Conservation (phyloP, 2,797 vertebrate species). For the Oreonectes daqikongensis region DNA sequence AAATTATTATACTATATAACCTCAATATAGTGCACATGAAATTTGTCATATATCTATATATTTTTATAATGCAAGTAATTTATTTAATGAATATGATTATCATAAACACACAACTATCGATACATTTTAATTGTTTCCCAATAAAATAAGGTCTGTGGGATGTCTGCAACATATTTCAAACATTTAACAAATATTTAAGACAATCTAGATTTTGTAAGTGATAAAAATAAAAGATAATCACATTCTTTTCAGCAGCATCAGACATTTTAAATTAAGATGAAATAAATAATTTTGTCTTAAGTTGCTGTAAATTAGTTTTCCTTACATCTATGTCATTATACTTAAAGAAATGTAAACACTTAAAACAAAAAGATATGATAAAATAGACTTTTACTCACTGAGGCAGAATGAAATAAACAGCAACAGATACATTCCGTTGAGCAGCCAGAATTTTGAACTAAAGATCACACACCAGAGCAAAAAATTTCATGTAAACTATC, state of each 20-base stretch:
- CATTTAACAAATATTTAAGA: neutral
- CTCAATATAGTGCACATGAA: too few species aligned
- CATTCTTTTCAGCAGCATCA: too few species aligned
- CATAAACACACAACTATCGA: neutral
- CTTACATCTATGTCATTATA: neutral
- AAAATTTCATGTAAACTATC: neutral
- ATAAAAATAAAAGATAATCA: too few species aligned
- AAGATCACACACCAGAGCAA: slow-evolving; percentile 31
- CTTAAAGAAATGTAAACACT: neutral
- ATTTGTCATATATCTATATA: too few species aligned
- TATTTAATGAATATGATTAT: too few species aligned
- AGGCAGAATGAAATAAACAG: slow-evolving; percentile 51
- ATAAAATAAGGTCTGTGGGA: neutral
- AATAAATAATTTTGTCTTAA: too few species aligned
- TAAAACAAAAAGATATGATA: neutral
- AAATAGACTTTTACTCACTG: slow-evolving; percentile 48
- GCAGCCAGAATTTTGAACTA: slow-evolving; percentile 19
- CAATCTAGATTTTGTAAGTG: too few species aligned
- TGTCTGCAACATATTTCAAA: neutral
- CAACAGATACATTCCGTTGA: slow-evolving; percentile 49
- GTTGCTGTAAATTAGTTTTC: too few species aligned
- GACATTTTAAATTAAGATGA: too few species aligned
- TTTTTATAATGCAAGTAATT: too few species aligned
- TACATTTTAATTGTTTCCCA: neutral
- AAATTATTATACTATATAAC: too few species aligned